These are phyloP conservation scores for Polyploca ridens DNA, from an alignment of 2,888 invertebrate species.

Conservation along the genomic window DNA sequence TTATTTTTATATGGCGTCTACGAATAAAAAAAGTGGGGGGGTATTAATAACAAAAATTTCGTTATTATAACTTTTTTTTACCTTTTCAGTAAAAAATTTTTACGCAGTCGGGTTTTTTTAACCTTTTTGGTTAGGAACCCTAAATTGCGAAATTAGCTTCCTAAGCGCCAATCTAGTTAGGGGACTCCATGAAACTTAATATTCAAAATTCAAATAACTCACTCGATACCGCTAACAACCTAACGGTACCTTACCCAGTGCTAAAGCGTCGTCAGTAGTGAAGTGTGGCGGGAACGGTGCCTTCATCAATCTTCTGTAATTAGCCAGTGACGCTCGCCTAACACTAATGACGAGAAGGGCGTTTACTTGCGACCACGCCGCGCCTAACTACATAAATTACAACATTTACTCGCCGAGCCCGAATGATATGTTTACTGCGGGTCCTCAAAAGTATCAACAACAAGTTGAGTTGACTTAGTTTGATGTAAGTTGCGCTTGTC, in stretches of 20 bases:
- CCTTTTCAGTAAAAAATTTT: too few species aligned
- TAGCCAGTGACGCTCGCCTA: slow-evolving; percentile 67
- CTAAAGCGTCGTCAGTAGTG: slow-evolving; percentile 41
- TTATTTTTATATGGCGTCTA: too few species aligned
- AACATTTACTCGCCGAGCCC: slow-evolving; percentile 28
- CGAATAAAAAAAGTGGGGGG: too few species aligned
- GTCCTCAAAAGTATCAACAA: slow-evolving; percentile 24
- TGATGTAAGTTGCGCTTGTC: not conserved
- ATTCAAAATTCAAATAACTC: slow-evolving; percentile 7
- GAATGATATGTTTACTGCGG: slow-evolving; percentile 29
- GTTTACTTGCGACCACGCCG: slow-evolving; percentile 42
- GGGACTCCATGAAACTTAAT: too few species aligned
- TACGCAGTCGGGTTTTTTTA: too few species aligned
- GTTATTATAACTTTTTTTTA: too few species aligned
- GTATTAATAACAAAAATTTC: too few species aligned
- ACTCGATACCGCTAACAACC: slow-evolving; percentile 16
- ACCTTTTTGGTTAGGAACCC: too few species aligned
- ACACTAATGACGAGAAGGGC: slow-evolving; percentile 66
- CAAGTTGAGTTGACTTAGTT: slow-evolving; percentile 1
- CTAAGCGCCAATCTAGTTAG: too few species aligned
- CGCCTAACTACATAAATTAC: slow-evolving; percentile 52
- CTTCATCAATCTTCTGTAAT: slow-evolving; percentile 78
- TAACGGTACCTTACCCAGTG: slow-evolving; percentile 15
- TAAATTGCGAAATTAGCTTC: too few species aligned
- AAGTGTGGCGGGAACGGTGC: slow-evolving; percentile 50